phyloP scores from a whole-genome alignment of 2,113 vertebrate species.

The Psittacus erithacus region DNA sequence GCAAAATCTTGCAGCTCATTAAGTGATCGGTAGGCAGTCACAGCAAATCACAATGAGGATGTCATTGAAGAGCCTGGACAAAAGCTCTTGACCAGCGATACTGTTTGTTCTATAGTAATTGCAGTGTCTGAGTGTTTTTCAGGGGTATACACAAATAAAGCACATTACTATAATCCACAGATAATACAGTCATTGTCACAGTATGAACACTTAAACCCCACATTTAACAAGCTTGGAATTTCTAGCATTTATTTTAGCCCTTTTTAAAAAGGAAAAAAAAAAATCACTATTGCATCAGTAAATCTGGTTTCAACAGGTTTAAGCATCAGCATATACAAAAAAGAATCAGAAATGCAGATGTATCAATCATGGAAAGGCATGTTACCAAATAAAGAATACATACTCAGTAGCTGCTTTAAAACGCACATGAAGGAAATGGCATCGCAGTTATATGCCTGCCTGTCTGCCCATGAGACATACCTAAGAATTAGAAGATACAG shows the following conservation, averaged over 20 bases:
- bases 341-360: background rate
- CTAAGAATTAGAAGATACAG: conserved; percentile 6
- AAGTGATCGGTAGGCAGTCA: background rate
- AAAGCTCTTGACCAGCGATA: conserved; percentile 29
- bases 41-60: conserved; percentile 32
- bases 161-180: background rate
- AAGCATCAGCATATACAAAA: background rate
- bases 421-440: background rate
- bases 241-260: conserved; percentile 33
- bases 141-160: conserved; percentile 1
- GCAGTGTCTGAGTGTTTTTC: conserved; percentile 29
- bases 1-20: background rate
- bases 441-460: background rate
- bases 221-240: background rate
- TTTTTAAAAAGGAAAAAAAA: background rate
- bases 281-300: background rate
- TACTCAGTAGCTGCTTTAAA: background rate
- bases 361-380: background rate
- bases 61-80: conserved; percentile 29
- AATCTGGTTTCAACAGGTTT: background rate
- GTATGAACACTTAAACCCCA: conserved; percentile 7
- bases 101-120: conserved; percentile 35
- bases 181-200: background rate
- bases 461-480: background rate
- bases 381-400: background rate